These are phyloP conservation scores for Panurus biarmicus DNA, from an alignment of 2,113 vertebrate species.

Conservation along the genomic window DNA sequence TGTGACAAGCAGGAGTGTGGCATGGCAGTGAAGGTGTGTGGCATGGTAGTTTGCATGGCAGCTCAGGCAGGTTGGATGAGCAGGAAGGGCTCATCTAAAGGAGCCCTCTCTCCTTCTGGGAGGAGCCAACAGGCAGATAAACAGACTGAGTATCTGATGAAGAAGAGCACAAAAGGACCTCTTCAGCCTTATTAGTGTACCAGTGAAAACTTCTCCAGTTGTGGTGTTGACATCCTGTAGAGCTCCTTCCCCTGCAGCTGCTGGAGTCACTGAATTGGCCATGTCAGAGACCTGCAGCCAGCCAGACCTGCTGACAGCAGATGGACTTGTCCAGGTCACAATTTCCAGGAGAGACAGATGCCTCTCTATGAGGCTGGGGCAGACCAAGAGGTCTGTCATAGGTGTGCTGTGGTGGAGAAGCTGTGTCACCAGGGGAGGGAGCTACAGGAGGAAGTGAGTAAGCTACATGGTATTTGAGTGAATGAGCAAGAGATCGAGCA, in stretches of 20 bases:
- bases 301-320: background rate
- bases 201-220: background rate
- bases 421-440: background rate
- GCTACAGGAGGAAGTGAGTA: background rate
- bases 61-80: fast-evolving
- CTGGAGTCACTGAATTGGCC: background rate
- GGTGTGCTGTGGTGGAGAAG: background rate
- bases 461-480: background rate
- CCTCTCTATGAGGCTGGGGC: too few species aligned
- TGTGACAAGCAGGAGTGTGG: background rate
- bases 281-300: background rate
- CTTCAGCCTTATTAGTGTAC: background rate
- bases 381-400: background rate
- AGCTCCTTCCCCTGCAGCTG: background rate
- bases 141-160: fast-evolving
- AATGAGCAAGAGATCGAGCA: background rate
- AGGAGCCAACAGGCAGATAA: background rate
- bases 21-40: background rate
- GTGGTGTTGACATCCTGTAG: too few species aligned
- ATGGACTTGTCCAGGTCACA: background rate
- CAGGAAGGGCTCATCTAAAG: background rate
- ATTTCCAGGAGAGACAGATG: background rate
- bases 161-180: background rate
- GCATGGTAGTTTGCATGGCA: too few species aligned
- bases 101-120: fast-evolving